Base-by-base conservation (phyloP, 2,113 vertebrate genomes). In the Pomatostomus ruficeps region DNA sequence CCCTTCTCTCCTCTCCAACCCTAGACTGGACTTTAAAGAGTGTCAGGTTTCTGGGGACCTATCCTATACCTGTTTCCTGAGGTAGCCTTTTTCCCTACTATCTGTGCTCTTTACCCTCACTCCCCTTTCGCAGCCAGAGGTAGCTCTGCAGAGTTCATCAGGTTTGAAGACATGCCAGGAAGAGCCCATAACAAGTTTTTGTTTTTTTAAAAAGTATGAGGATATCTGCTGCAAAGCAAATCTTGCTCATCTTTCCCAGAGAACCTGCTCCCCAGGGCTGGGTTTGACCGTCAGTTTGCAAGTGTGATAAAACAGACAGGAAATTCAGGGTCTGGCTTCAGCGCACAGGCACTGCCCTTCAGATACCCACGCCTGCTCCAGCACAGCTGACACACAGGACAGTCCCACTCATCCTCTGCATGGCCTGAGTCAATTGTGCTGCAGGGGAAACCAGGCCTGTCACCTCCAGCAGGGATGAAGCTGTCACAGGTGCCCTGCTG, bases 301-400 rank as follows among this genome's bases (percentile, higher is more conserved):
- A 94, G 89, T 25, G 76, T 84, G 65, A 78, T 91, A 92, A 91
- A 92, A 42, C 36, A 87, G 89, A 87, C 76, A 92, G 91, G 77
- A 91, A 89, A 94, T 74, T 89, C 91, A 94, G 51, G 84, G 72
- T 92, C 84, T 67, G 86, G 71, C 75, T 95, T 66, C 79, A 52
- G 79, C 8, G 62, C 75, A 45, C 71, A 57, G 79, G 28, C 31
- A 3, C 91, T 92, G 91, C 75, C 86, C 83, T 68, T 83, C 45
- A 68, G 63, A 95, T 65, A 57, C 67, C 67, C 9, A 20, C 25
- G 43, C 79, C 57, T 82, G 78, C 62, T 75, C n/a, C 75, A 51
- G 71, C 5, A 0, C 40, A 82, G 78, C 75, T 90, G 91, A 79
- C 67, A 79, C 38, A 28, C n/a, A 72, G 79, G 38, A 72, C 48